Evolutionary conservation across 2,797 vertebrate genomes (phyloP), one percentile per base, ranked within the genome.

Genomic region (Austrolebias charrua): DNA sequence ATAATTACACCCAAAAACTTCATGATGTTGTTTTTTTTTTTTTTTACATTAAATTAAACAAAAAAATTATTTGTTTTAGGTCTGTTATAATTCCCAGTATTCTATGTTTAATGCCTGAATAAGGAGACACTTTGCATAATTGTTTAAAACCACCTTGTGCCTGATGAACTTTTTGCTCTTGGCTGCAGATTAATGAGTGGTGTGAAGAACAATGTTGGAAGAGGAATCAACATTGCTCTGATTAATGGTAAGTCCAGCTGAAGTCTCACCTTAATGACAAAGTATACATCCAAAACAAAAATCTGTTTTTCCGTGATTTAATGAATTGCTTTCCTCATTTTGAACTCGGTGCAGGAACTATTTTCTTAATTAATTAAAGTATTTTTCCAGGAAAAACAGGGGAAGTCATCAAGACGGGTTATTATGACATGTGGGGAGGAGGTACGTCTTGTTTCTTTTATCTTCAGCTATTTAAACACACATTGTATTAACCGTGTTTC

Each of bases 201-300:
- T 3, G 95, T 98, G 60, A 98, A 95, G 91, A 99, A 99, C 90
- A 99, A 99, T 0, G 95, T 99, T 63, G 97, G 96, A 57, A 94
- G 97, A 90, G 97, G 97, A 63, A 93, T 99, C 75, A 98, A 99
- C 86, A 86, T 95, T 1, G 97, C 95, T 33, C 90, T 98, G 71
- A 86, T 96, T 56, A 94, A 97, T 66, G 97, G 97, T 98, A 93
- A 89, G 1, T 0, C 19, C 31, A 13, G 16, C 24, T 38, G 35
- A 38, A 38, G 35, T 12, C 35, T 38, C 35, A 38, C 35, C 9
- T 9, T 38, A 3, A 3, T 11, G 10, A 9, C 35, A 2, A 38
- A 38, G 10, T 10, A 38, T 10, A 8, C 10, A 1, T 38, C 12
- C 8, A 38, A 38, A 10, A 3, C 9, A 11, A 10, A 11, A 10